Evolutionary conservation across 2,888 invertebrate genomes (phyloP), one percentile per base, ranked within the genome.

Genomic region (Ormyrus rosae): DNA sequence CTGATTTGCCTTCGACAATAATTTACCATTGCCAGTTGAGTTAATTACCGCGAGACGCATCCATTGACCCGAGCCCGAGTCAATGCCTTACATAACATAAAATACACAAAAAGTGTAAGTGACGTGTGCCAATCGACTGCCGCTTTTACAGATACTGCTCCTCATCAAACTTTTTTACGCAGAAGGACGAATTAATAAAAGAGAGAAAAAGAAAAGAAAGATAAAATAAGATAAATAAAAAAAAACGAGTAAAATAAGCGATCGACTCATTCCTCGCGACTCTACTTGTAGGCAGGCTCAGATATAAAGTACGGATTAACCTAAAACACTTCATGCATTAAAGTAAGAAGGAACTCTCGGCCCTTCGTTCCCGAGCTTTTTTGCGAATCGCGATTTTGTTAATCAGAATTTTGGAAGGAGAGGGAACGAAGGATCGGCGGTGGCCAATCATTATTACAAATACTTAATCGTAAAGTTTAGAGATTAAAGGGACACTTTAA

Each of bases 101-200:
- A 61, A 51, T 7, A 70, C 50, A 69, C 48, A 53, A 13, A 34
- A 65, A 58, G 13, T 58, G 58, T 46, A 68, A 77, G 76, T 69
- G 65, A 68, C 50, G 63, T 76, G 77, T 81, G 73, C 77, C 73
- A 77, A 81, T 69, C 46, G 73, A 81, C 75, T 75, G 71, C 76
- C 67, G 64, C 58, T 63, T 65, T 71, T 67, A 56, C 51, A 65
- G 51, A 72, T 71, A 34, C 2, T 72, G 58, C 71, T 80, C 53
- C 60, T 67, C 48, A 63, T 65, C 45, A 70, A 71, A 67, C 55
- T 68, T 77, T 72, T 81, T 72, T 73, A 79, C 56, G 67, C 72
- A 45, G 56, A 64, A 53, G n/a, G n/a, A 73, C 13, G 53, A 64
- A 48, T 13, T 8, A 72, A 11, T 7, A 8, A 70, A 50, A 60